These are phyloP conservation scores for Tetramorium parvispinum DNA, from an alignment of 1,140 invertebrate genomes.

Conservation along the genomic window DNA sequence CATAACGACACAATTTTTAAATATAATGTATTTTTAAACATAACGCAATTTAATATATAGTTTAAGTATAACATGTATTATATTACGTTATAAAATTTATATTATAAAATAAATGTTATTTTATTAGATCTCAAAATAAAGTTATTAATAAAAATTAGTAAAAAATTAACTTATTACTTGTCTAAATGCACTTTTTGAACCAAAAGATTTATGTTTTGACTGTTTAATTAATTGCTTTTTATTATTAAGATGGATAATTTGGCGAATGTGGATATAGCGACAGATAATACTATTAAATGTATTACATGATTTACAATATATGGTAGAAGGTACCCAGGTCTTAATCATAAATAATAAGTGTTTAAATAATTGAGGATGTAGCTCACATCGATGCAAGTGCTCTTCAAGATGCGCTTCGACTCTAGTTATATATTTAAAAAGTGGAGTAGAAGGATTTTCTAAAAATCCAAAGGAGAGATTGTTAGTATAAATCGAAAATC, in stretches of 20 bases:
- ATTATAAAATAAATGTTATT: not conserved
- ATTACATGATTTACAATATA: slow-evolving; percentile 16
- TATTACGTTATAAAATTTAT: too few relatives aligned
- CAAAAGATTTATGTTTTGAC: slow-evolving; percentile 18
- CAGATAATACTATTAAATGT: slow-evolving; percentile 16
- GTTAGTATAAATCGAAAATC: slow-evolving; percentile 20
- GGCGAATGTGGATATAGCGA: slow-evolving; percentile 23
- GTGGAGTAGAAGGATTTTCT: slow-evolving; percentile 33
- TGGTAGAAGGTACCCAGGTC: slow-evolving; percentile 14
- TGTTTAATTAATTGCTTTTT: slow-evolving; percentile 16
- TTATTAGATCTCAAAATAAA: too few relatives aligned
- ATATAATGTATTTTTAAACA: too few relatives aligned
- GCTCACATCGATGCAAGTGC: slow-evolving; percentile 3
- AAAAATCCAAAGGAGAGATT: slow-evolving; percentile 25
- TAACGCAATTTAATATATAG: not conserved
- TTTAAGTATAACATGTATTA: not conserved
- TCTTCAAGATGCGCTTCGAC: slow-evolving; percentile 25
- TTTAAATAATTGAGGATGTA: slow-evolving; percentile 36
- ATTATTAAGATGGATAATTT: slow-evolving; percentile 32
- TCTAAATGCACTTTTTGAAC: slow-evolving; percentile 13
- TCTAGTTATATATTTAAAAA: slow-evolving; percentile 21
- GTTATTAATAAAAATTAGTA: too few relatives aligned
- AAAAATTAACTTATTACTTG: too few relatives aligned
- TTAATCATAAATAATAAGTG: slow-evolving; percentile 22
- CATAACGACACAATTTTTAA: too few relatives aligned